Evolutionary conservation across 2,113 vertebrate genomes (phyloP).

Genomic region (Calypte anna): DNA sequence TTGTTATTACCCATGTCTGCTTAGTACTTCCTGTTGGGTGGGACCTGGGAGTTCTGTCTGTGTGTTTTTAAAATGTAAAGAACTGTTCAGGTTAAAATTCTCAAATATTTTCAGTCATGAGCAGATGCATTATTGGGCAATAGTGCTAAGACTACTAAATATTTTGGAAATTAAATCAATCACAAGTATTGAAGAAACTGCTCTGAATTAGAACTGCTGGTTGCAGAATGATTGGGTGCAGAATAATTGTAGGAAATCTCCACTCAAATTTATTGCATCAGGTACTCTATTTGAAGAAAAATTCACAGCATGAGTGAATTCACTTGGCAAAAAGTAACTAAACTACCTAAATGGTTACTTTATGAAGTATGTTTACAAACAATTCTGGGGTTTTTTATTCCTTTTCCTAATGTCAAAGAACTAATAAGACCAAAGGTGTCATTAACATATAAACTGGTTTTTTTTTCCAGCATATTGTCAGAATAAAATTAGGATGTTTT

Average conservation of each 20-base stretch:
- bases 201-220: neutral
- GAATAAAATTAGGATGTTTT: neutral
- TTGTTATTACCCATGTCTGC: constrained; percentile 13
- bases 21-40: constrained; percentile 55
- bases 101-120: neutral
- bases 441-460: neutral
- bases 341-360: neutral
- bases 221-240: neutral
- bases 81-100: neutral
- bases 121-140: neutral
- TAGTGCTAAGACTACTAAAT: neutral
- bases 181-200: neutral
- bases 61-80: neutral
- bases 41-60: neutral
- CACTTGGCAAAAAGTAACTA: neutral
- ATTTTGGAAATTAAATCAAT: neutral
- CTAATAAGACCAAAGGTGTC: neutral
- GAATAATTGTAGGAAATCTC: neutral
- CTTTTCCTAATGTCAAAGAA: neutral
- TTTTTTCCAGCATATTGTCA: neutral
- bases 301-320: neutral
- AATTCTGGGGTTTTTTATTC: neutral
- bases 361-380: neutral
- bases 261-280: neutral
- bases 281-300: neutral